Evolutionary conservation across 2,113 vertebrate species (phyloP).

Genomic region (Neodontobutis hainanensis): DNA sequence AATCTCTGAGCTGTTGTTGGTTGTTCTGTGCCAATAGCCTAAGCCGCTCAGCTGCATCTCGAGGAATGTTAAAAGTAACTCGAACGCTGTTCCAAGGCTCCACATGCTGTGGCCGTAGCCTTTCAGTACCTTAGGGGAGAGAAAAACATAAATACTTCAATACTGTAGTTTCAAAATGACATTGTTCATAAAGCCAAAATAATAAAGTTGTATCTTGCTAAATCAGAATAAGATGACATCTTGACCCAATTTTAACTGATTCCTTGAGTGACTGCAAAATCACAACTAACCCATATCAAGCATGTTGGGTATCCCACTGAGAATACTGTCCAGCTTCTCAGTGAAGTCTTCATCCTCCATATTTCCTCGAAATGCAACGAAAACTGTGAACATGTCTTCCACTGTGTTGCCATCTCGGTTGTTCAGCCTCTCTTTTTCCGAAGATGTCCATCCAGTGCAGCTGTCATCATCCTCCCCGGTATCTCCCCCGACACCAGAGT

Average conservation of each 20-base stretch:
- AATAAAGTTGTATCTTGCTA: no score
- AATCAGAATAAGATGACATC: no score
- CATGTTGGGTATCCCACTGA: conserved; percentile 87
- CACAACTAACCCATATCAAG: conserved; percentile 87
- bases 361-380: conserved; percentile 92
- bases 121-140: conserved; percentile 79
- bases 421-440: conserved; percentile 30
- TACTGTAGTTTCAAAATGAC: no score
- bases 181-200: no score
- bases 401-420: conserved; percentile 19
- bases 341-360: conserved; percentile 91
- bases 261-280: neutral
- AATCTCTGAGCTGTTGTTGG: conserved; percentile 95
- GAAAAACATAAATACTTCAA: conserved; percentile 8
- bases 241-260: no score
- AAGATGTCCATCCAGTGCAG: conserved; percentile 56
- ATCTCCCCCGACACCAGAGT: conserved; percentile 87
- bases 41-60: conserved; percentile 94
- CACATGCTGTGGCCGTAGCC: conserved; percentile 85
- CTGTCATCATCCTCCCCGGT: conserved; percentile 76
- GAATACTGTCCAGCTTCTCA: conserved; percentile 85
- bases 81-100: conserved; percentile 99
- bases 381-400: conserved; percentile 84
- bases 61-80: conserved; percentile 97
- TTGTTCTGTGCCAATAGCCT: conserved; percentile 94